Conservation (phyloP, 1,140 invertebrate genomes). For the Stenopsyche tienmushanensis region DNA sequence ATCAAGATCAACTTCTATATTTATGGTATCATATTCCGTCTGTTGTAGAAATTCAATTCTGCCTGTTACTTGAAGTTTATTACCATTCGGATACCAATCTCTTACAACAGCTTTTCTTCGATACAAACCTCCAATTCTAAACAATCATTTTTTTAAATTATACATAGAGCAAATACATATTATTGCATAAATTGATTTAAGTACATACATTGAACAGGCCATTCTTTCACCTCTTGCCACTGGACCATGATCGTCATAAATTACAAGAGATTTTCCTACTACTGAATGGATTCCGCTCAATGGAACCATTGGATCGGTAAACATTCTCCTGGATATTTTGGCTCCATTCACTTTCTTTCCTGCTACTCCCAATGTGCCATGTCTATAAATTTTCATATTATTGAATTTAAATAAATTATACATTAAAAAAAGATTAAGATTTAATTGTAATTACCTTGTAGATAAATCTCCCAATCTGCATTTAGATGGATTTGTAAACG, state of each 20-base stretch:
- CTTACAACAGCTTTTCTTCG: constrained; percentile 80
- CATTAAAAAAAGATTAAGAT: background rate
- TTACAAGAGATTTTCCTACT: constrained; percentile 80
- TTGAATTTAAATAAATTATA: constrained; percentile 48
- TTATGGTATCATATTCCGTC: constrained; percentile 80
- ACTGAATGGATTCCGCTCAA: constrained; percentile 74
- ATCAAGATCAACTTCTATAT: constrained; percentile 75
- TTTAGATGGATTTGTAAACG: constrained; percentile 55
- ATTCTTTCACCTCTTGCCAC: constrained; percentile 82
- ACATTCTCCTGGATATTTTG: constrained; percentile 69
- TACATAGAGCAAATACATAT: constrained; percentile 13
- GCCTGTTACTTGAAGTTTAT: constrained; percentile 63
- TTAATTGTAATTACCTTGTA: constrained; percentile 46
- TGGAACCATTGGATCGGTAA: constrained; percentile 76
- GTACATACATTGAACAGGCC: constrained; percentile 78
- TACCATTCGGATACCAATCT: constrained; percentile 84
- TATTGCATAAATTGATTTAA: background rate
- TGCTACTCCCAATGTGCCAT: constrained; percentile 72
- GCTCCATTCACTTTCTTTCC: constrained; percentile 66
- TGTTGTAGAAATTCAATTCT: constrained; percentile 81
- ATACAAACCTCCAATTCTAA: constrained; percentile 72
- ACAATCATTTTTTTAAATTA: constrained; percentile 34
- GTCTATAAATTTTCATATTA: constrained; percentile 51
- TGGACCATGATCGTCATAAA: constrained; percentile 86
- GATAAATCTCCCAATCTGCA: constrained; percentile 69